Evolutionary conservation across 2,113 vertebrate genomes (phyloP).

Genomic region (Oreocharis arfaki): DNA sequence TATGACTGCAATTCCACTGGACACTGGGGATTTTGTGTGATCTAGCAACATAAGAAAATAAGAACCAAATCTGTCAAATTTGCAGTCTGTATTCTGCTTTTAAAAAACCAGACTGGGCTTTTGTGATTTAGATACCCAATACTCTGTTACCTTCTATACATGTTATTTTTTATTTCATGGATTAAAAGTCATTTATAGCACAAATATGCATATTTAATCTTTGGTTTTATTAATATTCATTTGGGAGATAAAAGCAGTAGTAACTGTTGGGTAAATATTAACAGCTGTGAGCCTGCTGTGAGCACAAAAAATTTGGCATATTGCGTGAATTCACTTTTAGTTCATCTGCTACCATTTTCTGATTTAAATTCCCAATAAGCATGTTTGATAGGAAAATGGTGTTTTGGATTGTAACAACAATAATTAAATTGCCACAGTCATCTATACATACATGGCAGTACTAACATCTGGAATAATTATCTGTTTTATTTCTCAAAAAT

Average conservation of each 20-base stretch:
- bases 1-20: neutral
- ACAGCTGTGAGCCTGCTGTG: conserved; percentile 35
- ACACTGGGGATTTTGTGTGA: neutral
- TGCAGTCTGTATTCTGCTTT: neutral
- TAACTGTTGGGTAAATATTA: conserved; percentile 58
- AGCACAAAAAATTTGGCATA: conserved; percentile 12
- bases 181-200: neutral
- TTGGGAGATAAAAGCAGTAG: conserved; percentile 44
- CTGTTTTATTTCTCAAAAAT: neutral
- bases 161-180: neutral
- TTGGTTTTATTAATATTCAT: conserved; percentile 26
- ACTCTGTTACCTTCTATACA: neutral
- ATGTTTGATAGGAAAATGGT: conserved; percentile 2
- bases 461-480: conserved; percentile 7
- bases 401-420: neutral
- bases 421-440: conserved; percentile 11
- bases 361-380: conserved; percentile 40
- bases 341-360: conserved; percentile 39
- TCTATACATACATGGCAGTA: neutral
- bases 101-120: neutral
- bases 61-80: neutral
- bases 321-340: conserved; percentile 19
- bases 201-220: neutral
- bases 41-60: neutral
- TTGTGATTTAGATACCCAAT: neutral